phyloP scores from a whole-genome alignment of 2,888 invertebrate species.

The Gisinianus flammeolus region DNA sequence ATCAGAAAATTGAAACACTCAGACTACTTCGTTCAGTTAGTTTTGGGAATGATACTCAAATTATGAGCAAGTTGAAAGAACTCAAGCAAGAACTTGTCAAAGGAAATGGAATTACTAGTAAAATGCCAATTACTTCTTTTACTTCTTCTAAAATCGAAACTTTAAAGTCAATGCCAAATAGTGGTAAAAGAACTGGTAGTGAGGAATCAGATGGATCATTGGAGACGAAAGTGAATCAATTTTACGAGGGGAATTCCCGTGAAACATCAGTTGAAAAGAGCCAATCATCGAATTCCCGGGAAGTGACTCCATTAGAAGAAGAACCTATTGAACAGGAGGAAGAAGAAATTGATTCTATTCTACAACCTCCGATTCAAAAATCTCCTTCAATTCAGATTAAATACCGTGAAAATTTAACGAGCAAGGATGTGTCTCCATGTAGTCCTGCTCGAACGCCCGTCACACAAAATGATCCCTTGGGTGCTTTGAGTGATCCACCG shows the following conservation, averaged over 20 bases:
- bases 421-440: conserved; percentile 64
- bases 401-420: conserved; percentile 28
- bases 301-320: conserved; percentile 55
- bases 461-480: conserved; percentile 89
- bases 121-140: neutral
- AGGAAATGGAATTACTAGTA: conserved; percentile 4
- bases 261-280: conserved; percentile 41
- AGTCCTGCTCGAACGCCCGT: conserved; percentile 77
- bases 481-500: conserved; percentile 70
- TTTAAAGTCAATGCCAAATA: neutral
- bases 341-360: neutral
- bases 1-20: conserved; percentile 48
- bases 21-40: conserved; percentile 68
- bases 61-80: conserved; percentile 62
- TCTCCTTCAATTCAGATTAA: conserved; percentile 50
- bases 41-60: conserved; percentile 80
- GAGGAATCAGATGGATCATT: conserved; percentile 54
- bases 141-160: conserved; percentile 23
- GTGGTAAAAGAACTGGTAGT: conserved; percentile 44
- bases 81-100: conserved; percentile 53
- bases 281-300: conserved; percentile 47
- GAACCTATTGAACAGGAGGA: conserved; percentile 31
- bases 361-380: conserved; percentile 20
- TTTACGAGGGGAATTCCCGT: conserved; percentile 44
- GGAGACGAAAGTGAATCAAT: conserved; percentile 55